A percentile compares a stretch with the other conserved stretches of the same genome.
Evolutionary conservation across 2,797 vertebrate genomes (phyloP).

Genomic region (Danio aesculapii): DNA sequence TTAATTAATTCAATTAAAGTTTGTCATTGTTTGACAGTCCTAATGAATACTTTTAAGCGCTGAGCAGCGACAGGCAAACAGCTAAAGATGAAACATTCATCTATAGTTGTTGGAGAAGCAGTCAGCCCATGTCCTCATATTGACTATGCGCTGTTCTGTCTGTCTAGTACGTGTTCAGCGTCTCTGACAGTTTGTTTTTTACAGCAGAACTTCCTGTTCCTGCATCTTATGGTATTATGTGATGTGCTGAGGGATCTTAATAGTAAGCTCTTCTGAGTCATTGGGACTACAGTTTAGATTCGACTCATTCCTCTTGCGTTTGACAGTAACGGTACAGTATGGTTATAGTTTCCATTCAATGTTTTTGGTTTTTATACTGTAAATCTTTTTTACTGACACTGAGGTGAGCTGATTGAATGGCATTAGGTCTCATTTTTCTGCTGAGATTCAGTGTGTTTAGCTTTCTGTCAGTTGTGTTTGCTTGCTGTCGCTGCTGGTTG

Average conservation of each 20-base stretch:
- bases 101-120: neutral
- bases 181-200: neutral
- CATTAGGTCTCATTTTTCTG: constrained; percentile 2
- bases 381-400: constrained; percentile 1
- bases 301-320: neutral
- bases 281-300: neutral
- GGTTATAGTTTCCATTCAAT: constrained; percentile 8
- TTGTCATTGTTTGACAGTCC: neutral
- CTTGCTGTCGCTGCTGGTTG: constrained; percentile 11
- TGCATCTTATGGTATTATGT: constrained; percentile 5
- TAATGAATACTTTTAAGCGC: constrained; percentile 3
- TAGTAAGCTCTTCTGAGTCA: constrained; percentile 1
- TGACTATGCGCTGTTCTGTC: neutral
- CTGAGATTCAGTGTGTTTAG: neutral
- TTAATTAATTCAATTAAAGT: neutral
- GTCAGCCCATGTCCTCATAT: neutral
- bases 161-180: constrained; percentile 11
- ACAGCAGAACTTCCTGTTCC: neutral
- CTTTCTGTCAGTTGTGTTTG: constrained; percentile 1
- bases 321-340: constrained; percentile 18
- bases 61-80: neutral
- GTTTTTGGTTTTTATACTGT: neutral
- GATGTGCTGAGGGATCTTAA: constrained; percentile 15
- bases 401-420: constrained; percentile 11
- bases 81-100: neutral